Conservation (phyloP, 2,888 invertebrate species). For the Himalopsyche kuldschensis region DNA sequence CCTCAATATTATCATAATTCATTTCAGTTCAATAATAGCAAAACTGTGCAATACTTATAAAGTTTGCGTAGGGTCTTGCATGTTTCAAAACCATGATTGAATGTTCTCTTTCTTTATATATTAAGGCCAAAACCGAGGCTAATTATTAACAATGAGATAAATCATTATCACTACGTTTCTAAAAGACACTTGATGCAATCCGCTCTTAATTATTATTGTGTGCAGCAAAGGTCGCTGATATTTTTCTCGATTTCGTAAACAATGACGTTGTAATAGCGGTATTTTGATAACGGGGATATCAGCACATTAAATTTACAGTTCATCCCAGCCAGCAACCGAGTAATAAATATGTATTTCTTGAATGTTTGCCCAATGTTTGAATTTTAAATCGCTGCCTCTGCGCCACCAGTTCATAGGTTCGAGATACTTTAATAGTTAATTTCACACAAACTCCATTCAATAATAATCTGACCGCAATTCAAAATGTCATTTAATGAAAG, state of each 20-base stretch:
- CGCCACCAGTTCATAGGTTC: not conserved
- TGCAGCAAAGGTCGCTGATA: not conserved
- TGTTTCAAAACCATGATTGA: not conserved
- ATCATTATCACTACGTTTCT: not conserved
- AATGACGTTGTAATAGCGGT: not conserved
- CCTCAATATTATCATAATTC: not conserved
- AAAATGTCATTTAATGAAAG: too few species aligned
- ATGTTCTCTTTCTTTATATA: not conserved
- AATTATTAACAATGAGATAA: not conserved
- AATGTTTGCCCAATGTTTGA: not conserved
- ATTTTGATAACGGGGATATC: not conserved
- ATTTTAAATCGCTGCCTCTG: not conserved
- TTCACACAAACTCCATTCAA: too few species aligned
- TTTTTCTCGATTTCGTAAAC: not conserved
- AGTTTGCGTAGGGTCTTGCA: not conserved
- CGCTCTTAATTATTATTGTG: not conserved
- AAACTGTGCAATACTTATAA: too few species aligned
- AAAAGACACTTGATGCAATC: not conserved
- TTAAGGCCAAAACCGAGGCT: not conserved
- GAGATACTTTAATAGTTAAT: too few species aligned
- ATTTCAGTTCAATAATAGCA: too few species aligned
- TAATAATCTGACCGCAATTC: too few species aligned
- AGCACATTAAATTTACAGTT: not conserved
- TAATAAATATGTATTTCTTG: not conserved
- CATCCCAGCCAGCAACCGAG: not conserved